phyloP scores from a whole-genome alignment of 1,140 invertebrate genomes.

The Arctopsyche grandis region DNA sequence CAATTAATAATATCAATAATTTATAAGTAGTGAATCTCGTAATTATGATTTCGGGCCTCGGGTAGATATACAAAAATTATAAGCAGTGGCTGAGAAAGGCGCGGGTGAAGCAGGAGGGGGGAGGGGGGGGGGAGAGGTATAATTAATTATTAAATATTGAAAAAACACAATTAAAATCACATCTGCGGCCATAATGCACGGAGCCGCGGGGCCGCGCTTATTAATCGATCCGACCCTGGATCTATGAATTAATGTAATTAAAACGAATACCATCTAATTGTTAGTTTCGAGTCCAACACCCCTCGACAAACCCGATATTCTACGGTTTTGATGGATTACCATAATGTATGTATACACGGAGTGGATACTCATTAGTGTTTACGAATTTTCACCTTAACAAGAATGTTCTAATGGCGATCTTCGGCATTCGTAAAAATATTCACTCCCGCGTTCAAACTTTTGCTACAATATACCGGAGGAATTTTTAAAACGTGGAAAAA shows the following conservation, averaged over 20 bases:
- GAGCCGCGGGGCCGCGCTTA: background rate
- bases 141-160: constrained; percentile 41
- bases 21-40: constrained; percentile 39
- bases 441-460: background rate
- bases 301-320: background rate
- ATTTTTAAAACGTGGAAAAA: background rate
- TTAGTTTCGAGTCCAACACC: constrained; percentile 24
- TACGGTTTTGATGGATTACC: constrained; percentile 18
- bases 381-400: background rate
- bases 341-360: constrained; percentile 4
- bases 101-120: too few relatives aligned
- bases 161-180: constrained; percentile 45
- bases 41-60: constrained; percentile 25
- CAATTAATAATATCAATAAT: constrained; percentile 46
- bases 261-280: constrained; percentile 32
- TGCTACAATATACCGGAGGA: background rate
- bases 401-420: background rate
- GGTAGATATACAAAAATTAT: constrained; percentile 17
- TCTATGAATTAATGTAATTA: constrained; percentile 38
- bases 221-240: constrained; percentile 30
- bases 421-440: background rate
- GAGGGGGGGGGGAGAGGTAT: background rate
- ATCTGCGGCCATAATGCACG: constrained; percentile 38
- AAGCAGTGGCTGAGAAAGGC: constrained; percentile 6
- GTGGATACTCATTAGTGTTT: background rate